Evolutionary conservation across 2,888 invertebrate species (phyloP).

Genomic region (Xylota segnis): DNA sequence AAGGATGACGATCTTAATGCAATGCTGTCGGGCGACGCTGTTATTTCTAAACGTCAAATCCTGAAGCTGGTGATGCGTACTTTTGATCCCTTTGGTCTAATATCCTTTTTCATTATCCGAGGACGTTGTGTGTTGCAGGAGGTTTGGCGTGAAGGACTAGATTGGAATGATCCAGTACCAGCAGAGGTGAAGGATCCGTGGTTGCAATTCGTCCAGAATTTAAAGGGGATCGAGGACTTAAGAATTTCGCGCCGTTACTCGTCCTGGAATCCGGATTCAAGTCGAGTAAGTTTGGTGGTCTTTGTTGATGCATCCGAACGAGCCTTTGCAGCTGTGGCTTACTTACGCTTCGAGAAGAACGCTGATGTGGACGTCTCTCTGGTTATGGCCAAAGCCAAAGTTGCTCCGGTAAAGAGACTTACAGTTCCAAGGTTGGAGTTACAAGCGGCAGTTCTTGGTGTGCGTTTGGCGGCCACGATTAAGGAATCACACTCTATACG

Average conservation of each 20-base stretch:
- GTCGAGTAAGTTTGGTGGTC: not conserved
- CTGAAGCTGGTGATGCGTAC: too few relatives aligned
- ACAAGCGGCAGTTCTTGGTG: not conserved
- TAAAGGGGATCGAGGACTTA: not conserved
- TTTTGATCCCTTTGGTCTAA: too few relatives aligned
- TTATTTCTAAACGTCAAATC: too few relatives aligned
- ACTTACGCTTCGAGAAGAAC: conserved; percentile 7
- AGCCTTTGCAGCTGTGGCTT: conserved; percentile 6
- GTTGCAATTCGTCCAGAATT: too few relatives aligned
- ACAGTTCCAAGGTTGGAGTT: not conserved
- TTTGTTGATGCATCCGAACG: conserved; percentile 2
- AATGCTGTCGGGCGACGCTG: too few relatives aligned
- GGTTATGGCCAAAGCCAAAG: conserved; percentile 4
- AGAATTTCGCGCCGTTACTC: not conserved
- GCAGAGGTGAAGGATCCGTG: too few relatives aligned
- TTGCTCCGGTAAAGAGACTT: not conserved
- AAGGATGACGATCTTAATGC: too few relatives aligned
- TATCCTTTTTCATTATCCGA: too few relatives aligned
- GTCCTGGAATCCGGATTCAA: not conserved
- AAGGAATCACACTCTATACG: not conserved
- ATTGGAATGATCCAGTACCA: too few relatives aligned
- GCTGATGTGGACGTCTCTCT: conserved; percentile 6
- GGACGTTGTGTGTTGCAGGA: too few relatives aligned
- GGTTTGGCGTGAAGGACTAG: too few relatives aligned
- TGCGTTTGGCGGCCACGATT: not conserved